These are phyloP conservation scores for Pollicipes pollicipes DNA, from an alignment of 1,140 invertebrate species.

Conservation along the genomic window DNA sequence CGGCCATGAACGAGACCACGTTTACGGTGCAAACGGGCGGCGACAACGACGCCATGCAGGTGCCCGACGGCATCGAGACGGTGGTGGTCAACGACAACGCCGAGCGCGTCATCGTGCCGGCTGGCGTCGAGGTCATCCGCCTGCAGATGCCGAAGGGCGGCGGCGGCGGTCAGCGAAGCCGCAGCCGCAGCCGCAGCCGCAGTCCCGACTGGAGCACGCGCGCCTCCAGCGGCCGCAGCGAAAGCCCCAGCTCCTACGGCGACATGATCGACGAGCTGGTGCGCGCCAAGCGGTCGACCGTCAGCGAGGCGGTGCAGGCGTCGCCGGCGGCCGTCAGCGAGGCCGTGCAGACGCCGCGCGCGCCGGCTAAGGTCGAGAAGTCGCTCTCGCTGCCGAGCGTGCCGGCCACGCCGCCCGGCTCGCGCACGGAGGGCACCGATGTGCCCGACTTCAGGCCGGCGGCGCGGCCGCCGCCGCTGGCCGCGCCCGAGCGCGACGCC, in stretches of 20 bases:
- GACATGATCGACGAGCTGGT: neutral
- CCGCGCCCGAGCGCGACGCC: neutral
- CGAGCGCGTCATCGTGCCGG: neutral
- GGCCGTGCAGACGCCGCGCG: too few species aligned
- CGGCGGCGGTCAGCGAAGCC: neutral
- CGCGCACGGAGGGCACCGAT: neutral
- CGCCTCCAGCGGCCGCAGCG: too few species aligned
- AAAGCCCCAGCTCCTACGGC: neutral
- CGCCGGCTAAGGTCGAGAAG: neutral
- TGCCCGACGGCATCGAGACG: conserved; percentile 3
- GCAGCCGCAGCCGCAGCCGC: neutral
- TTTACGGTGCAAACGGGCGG: neutral
- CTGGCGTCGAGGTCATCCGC: neutral
- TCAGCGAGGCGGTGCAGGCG: neutral
- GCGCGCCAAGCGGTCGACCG: neutral
- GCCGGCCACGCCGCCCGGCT: too few species aligned
- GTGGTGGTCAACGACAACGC: neutral
- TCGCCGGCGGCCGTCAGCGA: neutral
- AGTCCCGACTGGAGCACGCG: neutral
- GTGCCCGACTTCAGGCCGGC: neutral
- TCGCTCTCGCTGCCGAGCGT: neutral
- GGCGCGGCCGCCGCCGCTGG: too few species aligned
- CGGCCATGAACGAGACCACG: neutral
- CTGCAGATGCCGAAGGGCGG: neutral
- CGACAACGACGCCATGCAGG: neutral